phyloP scores from a whole-genome alignment of 1,140 invertebrate genomes.

The Macrotrachela quadricornifera region DNA sequence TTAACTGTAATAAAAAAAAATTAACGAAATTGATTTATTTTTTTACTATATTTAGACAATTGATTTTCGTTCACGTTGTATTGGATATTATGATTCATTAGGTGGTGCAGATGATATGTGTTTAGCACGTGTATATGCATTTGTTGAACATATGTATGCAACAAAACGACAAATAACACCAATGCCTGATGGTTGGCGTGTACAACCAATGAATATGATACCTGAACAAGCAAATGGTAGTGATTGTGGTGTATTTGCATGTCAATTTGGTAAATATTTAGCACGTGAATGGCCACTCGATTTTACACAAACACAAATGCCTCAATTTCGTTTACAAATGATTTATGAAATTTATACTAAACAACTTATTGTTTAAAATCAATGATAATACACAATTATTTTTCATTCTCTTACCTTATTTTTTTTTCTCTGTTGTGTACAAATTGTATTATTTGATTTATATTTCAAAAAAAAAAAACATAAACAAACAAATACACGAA shows the following conservation, averaged over 20 bases:
- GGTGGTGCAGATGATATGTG: conserved; percentile 42
- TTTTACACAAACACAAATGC: conserved; percentile 2
- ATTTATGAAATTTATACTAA: too few relatives aligned
- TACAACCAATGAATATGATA: conserved; percentile 30
- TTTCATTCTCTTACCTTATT: too few relatives aligned
- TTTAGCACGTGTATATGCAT: conserved; percentile 38
- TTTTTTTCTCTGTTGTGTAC: too few relatives aligned
- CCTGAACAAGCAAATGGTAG: conserved; percentile 87
- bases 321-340: too few relatives aligned
- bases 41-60: conserved; percentile 38
- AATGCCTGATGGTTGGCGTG: too few relatives aligned
- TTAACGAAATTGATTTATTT: conserved; percentile 1
- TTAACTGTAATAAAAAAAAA: conserved; percentile 38
- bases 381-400: too few relatives aligned
- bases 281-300: background rate
- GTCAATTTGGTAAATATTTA: conserved; percentile 61
- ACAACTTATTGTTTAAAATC: too few relatives aligned
- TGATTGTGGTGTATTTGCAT: conserved; percentile 90
- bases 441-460: too few relatives aligned
- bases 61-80: conserved; percentile 50
- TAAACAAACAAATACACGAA: too few relatives aligned
- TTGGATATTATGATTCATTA: conserved; percentile 56
- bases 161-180: conserved; percentile 8
- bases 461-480: too few relatives aligned
- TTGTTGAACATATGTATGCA: conserved; percentile 15